Conservation (phyloP, 2,797 vertebrate species). For the Sebastes baramenuke region DNA sequence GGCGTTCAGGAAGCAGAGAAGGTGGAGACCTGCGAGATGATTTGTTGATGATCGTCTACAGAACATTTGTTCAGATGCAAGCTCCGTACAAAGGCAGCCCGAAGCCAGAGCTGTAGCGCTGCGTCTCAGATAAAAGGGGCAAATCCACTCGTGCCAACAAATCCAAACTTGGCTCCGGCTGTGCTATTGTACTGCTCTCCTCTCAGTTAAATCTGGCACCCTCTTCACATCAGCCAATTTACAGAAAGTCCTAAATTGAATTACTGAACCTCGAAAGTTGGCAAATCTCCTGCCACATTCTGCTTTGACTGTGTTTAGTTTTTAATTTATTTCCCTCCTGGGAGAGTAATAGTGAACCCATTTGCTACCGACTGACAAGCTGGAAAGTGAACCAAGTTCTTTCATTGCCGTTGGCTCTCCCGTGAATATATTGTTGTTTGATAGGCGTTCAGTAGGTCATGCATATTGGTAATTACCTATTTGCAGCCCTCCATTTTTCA, state of each 20-base stretch:
- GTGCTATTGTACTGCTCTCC: slow-evolving; percentile 53
- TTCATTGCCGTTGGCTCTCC: slow-evolving; percentile 35
- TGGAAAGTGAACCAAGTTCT: slow-evolving; percentile 49
- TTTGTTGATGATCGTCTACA: slow-evolving; percentile 50
- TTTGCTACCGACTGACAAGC: slow-evolving; percentile 45
- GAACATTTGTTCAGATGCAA: slow-evolving; percentile 49
- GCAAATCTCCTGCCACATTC: slow-evolving; percentile 58
- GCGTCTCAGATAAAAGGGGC: slow-evolving; percentile 54
- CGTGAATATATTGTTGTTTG: slow-evolving; percentile 41
- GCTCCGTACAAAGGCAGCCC: slow-evolving; percentile 55
- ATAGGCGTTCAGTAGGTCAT: slow-evolving; percentile 45
- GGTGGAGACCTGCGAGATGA: slow-evolving; percentile 50
- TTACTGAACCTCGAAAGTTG: slow-evolving; percentile 60
- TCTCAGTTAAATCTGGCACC: slow-evolving; percentile 64
- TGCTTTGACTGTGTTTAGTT: slow-evolving; percentile 60
- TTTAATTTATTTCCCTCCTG: slow-evolving; percentile 55
- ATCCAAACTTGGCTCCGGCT: slow-evolving; percentile 62
- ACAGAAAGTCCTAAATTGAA: slow-evolving; percentile 69
- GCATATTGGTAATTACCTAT: slow-evolving; percentile 42
- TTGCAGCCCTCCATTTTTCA: slow-evolving; percentile 14
- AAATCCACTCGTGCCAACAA: slow-evolving; percentile 49
- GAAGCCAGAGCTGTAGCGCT: slow-evolving; percentile 34
- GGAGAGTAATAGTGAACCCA: slow-evolving; percentile 42
- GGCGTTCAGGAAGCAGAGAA: slow-evolving; percentile 31
- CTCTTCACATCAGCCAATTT: slow-evolving; percentile 65